A percentile compares a stretch with the other conserved stretches of the same genome.
Conservation (phyloP, 2,113 vertebrate species). For the Cyphomyrus plagiostoma region DNA sequence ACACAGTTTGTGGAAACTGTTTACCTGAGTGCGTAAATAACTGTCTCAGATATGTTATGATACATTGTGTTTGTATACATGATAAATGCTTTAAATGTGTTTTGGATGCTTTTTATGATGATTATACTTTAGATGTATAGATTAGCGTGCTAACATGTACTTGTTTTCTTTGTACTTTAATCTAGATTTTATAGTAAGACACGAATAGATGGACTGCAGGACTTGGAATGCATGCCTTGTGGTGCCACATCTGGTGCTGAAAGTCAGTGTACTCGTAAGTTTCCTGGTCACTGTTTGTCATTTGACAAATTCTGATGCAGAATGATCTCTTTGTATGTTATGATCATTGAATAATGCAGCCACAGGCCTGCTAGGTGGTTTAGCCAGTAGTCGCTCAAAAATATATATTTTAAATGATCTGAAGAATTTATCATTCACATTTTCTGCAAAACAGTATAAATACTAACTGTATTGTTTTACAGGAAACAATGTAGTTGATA, state of each 20-base stretch:
- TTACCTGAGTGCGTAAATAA: slow-evolving; percentile 58
- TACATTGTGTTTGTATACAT: neutral
- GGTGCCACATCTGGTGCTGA: slow-evolving; percentile 53
- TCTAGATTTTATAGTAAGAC: slow-evolving; percentile 72
- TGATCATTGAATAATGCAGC: neutral
- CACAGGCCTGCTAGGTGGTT: neutral
- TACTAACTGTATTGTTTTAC: slow-evolving; percentile 24
- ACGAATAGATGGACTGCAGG: slow-evolving; percentile 65
- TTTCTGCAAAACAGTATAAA: neutral
- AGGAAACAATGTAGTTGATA: slow-evolving; percentile 55
- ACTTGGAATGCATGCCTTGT: slow-evolving; percentile 71
- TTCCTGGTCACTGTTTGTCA: neutral
- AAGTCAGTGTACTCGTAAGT: slow-evolving; percentile 53
- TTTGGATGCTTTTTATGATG: neutral
- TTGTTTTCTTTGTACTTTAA: neutral
- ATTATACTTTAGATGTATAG: neutral
- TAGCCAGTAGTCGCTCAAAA: neutral
- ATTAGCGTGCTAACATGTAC: neutral
- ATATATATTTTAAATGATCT: neutral
- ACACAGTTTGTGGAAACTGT: slow-evolving; percentile 66
- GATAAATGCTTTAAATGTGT: neutral
- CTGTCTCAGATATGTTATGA: neutral
- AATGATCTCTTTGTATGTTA: neutral
- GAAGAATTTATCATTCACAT: neutral
- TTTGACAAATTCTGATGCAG: neutral